These are phyloP conservation scores for Dipodomys spectabilis DNA, from an alignment of 2,113 vertebrate species.

Conservation along the genomic window DNA sequence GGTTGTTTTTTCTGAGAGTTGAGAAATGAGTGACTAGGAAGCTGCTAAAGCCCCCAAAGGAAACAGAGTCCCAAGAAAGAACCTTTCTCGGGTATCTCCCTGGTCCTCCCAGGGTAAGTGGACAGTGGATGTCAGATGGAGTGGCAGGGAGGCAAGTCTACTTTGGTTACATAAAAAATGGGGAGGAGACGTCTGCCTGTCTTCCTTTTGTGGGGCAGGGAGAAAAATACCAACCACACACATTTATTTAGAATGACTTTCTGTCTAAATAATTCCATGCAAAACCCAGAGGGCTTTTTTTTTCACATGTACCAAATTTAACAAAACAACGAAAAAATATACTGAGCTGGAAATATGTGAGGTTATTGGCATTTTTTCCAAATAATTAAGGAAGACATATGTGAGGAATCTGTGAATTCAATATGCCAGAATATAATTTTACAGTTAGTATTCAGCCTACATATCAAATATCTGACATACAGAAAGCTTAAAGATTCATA, in stretches of 20 bases:
- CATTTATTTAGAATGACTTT: background rate
- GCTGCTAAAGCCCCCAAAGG: background rate
- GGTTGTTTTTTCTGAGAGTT: background rate
- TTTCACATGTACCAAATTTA: background rate
- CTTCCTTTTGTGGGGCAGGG: background rate
- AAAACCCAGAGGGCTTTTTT: background rate
- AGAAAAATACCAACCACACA: background rate
- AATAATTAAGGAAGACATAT: background rate
- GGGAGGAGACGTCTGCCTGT: background rate
- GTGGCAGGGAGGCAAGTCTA: background rate
- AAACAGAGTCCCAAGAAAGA: background rate
- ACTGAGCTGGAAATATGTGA: background rate
- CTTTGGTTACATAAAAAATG: background rate
- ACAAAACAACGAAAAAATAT: background rate
- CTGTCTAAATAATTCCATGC: slow-evolving; percentile 38
- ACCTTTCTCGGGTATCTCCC: background rate
- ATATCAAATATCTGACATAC: background rate
- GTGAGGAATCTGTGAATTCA: slow-evolving; percentile 23
- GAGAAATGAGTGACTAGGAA: background rate
- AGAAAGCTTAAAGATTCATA: background rate
- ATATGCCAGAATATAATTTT: background rate
- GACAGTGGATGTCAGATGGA: background rate
- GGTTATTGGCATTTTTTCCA: slow-evolving; percentile 24
- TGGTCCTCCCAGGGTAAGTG: background rate
- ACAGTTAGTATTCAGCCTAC: background rate